phyloP scores from a whole-genome alignment of 2,888 invertebrate genomes.

The Tetrapedia diversipes region DNA sequence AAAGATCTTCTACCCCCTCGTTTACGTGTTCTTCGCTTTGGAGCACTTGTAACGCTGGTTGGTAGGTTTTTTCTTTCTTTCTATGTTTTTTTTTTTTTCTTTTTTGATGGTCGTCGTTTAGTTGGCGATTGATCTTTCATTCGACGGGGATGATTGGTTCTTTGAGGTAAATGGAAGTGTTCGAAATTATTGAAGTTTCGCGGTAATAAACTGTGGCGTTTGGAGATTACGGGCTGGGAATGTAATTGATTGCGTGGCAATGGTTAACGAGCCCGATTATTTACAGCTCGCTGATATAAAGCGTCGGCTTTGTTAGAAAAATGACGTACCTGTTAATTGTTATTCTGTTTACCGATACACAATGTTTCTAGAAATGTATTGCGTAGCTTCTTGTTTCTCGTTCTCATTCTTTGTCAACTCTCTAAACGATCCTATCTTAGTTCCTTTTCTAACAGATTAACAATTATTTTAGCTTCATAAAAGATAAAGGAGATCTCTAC shows the following conservation, averaged over 20 bases:
- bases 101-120: not conserved
- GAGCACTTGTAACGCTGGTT: not conserved
- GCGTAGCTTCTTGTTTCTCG: not conserved
- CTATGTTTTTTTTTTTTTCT: too few relatives aligned
- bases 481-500: too few relatives aligned
- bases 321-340: constrained; percentile 21
- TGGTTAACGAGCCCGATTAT: constrained; percentile 58
- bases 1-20: not conserved
- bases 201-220: constrained; percentile 48
- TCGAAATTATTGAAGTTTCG: constrained; percentile 46
- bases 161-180: not conserved
- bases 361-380: not conserved
- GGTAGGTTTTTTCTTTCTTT: not conserved
- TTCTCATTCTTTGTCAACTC: not conserved
- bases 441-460: too few relatives aligned
- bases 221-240: constrained; percentile 20
- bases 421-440: not conserved
- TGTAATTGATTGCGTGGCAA: constrained; percentile 62
- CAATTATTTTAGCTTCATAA: too few relatives aligned
- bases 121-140: not conserved
- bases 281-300: constrained; percentile 39
- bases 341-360: constrained; percentile 18
- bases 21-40: not conserved
- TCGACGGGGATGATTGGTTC: not conserved
- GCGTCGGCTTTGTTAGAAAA: constrained; percentile 25